phyloP scores from a whole-genome alignment of 37 sponge, comb jelly and placozoan species.

The Amphimedon queenslandica region DNA sequence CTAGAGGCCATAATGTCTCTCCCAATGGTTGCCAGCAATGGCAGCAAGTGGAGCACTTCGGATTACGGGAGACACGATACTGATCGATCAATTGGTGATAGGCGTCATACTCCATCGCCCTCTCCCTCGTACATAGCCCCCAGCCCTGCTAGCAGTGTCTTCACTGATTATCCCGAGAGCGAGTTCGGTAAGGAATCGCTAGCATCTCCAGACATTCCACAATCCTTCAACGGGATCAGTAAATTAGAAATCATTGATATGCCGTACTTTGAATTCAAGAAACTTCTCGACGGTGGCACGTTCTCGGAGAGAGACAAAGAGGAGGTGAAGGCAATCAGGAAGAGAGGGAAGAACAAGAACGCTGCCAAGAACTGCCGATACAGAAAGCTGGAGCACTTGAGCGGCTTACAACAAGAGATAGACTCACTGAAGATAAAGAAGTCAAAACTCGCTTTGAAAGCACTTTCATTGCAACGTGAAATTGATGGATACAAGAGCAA shows the following conservation, averaged over 20 bases:
- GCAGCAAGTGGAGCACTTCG: too few species aligned
- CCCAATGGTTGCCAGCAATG: too few species aligned
- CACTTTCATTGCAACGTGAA: slow-evolving; percentile 15
- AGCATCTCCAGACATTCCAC: neutral
- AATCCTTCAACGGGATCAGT: neutral
- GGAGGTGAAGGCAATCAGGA: slow-evolving; percentile 53
- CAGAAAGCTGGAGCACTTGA: slow-evolving; percentile 40
- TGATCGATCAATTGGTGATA: too few species aligned
- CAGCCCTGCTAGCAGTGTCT: neutral
- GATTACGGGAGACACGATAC: too few species aligned
- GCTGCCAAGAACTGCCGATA: slow-evolving; percentile 73
- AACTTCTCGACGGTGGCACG: slow-evolving; percentile 26
- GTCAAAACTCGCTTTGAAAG: neutral
- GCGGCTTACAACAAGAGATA: slow-evolving; percentile 61
- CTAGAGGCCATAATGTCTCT: neutral
- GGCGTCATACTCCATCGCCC: neutral
- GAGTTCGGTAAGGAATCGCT: neutral
- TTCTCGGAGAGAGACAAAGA: slow-evolving; percentile 25
- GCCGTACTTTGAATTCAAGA: slow-evolving; percentile 67
- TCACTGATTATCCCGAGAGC: neutral
- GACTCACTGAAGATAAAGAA: slow-evolving; percentile 10
- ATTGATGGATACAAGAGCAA: slow-evolving; percentile 27
- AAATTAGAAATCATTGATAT: slow-evolving; percentile 36
- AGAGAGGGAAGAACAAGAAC: slow-evolving; percentile 65
- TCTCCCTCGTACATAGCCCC: neutral